These are phyloP conservation scores for Sula dactylatra DNA, from an alignment of 2,113 vertebrate species.

Conservation along the genomic window DNA sequence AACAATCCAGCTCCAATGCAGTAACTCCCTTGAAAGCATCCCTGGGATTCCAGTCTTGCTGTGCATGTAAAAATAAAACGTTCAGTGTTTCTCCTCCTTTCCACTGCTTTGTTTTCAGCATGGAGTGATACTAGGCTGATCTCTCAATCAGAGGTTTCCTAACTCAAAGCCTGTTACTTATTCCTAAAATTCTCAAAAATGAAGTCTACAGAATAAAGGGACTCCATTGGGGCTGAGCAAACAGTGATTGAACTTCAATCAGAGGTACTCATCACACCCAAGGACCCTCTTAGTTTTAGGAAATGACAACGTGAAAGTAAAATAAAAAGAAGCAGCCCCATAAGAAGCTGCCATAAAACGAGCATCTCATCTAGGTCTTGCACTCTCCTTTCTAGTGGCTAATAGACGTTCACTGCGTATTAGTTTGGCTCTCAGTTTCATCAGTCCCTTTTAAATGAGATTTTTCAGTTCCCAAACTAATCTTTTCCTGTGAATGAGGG, in stretches of 20 bases:
- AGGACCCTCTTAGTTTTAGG: background rate
- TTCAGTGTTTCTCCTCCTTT: background rate
- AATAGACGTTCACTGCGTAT: fast-evolving
- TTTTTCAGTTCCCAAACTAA: conserved; percentile 12
- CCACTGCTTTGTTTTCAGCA: background rate
- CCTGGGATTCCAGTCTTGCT: background rate
- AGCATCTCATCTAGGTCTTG: background rate
- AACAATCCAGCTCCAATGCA: background rate
- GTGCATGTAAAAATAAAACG: background rate
- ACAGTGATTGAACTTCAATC: background rate
- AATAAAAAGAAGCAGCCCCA: background rate
- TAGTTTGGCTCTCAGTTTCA: background rate
- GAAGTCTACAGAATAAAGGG: background rate
- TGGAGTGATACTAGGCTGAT: background rate
- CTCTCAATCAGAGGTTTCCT: background rate
- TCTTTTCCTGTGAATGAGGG: background rate
- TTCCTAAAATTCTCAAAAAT: background rate
- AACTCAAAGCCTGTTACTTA: background rate
- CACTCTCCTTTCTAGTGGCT: background rate
- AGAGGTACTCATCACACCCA: background rate
- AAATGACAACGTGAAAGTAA: background rate
- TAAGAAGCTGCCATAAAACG: background rate
- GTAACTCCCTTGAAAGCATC: background rate
- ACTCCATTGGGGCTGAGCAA: background rate
- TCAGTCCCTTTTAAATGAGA: background rate